These are phyloP conservation scores for Heptranchias perlo DNA, from an alignment of 2,113 vertebrate genomes.

Conservation along the genomic window DNA sequence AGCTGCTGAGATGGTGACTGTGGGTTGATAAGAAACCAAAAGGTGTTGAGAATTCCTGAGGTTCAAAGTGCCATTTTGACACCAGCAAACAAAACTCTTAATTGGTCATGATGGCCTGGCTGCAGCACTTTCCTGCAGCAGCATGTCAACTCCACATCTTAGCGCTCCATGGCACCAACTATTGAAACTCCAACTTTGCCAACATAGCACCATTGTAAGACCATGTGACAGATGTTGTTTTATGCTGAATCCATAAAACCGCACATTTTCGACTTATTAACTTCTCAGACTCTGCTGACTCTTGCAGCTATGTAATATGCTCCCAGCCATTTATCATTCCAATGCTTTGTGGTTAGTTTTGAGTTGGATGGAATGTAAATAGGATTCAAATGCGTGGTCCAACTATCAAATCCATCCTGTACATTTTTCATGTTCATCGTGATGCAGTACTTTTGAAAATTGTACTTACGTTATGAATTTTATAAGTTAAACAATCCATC, in stretches of 20 bases:
- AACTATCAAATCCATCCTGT: not conserved
- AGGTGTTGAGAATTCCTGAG: no score
- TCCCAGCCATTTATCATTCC: not conserved
- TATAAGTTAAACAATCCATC: not conserved
- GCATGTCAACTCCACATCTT: not conserved
- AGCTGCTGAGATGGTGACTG: not conserved
- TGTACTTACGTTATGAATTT: not conserved
- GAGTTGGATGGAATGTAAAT: not conserved
- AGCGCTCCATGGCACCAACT: not conserved
- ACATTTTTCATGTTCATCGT: not conserved
- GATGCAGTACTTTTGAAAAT: not conserved
- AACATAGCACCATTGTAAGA: not conserved
- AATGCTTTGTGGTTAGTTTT: not conserved
- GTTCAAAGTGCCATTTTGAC: no score
- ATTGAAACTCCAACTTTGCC: not conserved
- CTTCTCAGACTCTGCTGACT: not conserved
- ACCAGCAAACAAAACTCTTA: not conserved
- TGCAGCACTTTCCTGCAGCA: not conserved
- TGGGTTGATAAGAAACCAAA: no score
- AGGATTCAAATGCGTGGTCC: not conserved
- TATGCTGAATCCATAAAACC: not conserved
- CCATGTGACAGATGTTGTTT: not conserved
- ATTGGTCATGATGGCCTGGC: not conserved
- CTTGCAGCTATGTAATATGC: not conserved
- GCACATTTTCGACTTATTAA: not conserved